A percentile compares a stretch with the other conserved stretches of the same genome.
Evolutionary conservation across 2,888 invertebrate genomes (phyloP).

Genomic region (Cryptophagus acutangulus): DNA sequence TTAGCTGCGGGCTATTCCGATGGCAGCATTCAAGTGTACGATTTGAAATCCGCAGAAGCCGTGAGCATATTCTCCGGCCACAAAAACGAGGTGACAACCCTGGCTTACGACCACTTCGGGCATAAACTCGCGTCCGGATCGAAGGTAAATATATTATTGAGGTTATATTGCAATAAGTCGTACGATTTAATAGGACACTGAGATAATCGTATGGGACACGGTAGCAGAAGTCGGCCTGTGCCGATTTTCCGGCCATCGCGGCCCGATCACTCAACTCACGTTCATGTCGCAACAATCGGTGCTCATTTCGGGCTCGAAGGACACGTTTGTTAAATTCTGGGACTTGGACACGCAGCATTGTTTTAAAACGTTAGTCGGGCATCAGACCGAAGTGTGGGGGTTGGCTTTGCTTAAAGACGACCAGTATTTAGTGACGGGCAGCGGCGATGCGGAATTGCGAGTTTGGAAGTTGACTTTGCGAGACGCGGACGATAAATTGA

Average conservation of each 20-base stretch:
- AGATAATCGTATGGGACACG: slow-evolving; percentile 92
- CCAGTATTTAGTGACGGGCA: slow-evolving; percentile 81
- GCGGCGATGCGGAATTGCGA: slow-evolving; percentile 75
- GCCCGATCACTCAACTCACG: slow-evolving; percentile 74
- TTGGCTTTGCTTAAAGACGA: slow-evolving; percentile 74
- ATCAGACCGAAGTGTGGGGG: slow-evolving; percentile 83
- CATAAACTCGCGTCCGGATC: slow-evolving; percentile 85
- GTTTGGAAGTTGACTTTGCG: slow-evolving; percentile 74
- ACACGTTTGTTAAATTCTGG: slow-evolving; percentile 96
- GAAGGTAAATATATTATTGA: slow-evolving; percentile 54
- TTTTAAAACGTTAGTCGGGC: slow-evolving; percentile 89
- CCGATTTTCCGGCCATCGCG: slow-evolving; percentile 88
- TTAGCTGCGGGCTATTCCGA: slow-evolving; percentile 90
- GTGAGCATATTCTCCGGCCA: slow-evolving; percentile 79
- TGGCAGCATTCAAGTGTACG: slow-evolving; percentile 80
- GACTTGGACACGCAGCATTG: slow-evolving; percentile 92
- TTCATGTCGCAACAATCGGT: slow-evolving; percentile 68
- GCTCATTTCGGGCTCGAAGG: slow-evolving; percentile 82
- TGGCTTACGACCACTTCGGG: slow-evolving; percentile 79
- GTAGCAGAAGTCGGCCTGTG: slow-evolving; percentile 87
- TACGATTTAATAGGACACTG: slow-evolving; percentile 68
- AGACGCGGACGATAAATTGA: slow-evolving; percentile 47
- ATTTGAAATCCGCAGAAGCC: slow-evolving; percentile 67
- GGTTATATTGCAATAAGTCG: background rate
- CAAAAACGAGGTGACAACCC: slow-evolving; percentile 72